Base-by-base conservation (phyloP, 1,140 invertebrate genomes). In the Agrilus planipennis region DNA sequence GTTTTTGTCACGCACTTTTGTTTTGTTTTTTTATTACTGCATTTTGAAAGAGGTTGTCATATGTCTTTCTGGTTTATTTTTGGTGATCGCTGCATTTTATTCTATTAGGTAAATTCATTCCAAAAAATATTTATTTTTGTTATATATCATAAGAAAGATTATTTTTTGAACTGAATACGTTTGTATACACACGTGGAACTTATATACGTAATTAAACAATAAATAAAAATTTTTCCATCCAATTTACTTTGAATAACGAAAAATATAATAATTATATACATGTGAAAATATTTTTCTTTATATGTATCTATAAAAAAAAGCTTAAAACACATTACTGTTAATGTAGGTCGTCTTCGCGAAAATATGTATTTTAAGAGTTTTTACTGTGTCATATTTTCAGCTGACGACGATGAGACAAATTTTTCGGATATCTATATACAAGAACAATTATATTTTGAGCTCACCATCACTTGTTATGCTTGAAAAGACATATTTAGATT, bases 161-260 rank as follows among this genome's bases (percentile, higher is more conserved):
- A 28, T 25, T 36, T 28, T 41, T 11, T 17, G 29, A 37, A 21
- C 29, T 32, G 17, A 19, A 21, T 18, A 19, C 46, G 25, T 25
- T 51, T 49, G 57, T 59, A 59, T 59, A 59, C 57, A 54, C 38
- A 59, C 34, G 46, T 53, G 56, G 39, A 60, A 60, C 56, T 48
- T 40, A 58, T 60, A 60, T 60, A 60, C 58, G 58, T 60, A 59
- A 60, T 45, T 52, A 54, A 55, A 58, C 56, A 60, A 58, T 57
- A 59, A 57, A 51, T 57, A 58, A 50, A 45, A 41, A 54, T 44
- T 49, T 56, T 55, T 56, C 54, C 51, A 55, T 55, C 51, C 53
- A 55, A 30, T 36, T n/a, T n/a, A n/a, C n/a, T n/a, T n/a, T n/a
- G n/a, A n/a, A 32, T 36, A 42, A 40, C 44, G 43, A 34, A 31